Base-by-base conservation (phyloP, 2,888 invertebrate species). In the Aquatica leii region DNA sequence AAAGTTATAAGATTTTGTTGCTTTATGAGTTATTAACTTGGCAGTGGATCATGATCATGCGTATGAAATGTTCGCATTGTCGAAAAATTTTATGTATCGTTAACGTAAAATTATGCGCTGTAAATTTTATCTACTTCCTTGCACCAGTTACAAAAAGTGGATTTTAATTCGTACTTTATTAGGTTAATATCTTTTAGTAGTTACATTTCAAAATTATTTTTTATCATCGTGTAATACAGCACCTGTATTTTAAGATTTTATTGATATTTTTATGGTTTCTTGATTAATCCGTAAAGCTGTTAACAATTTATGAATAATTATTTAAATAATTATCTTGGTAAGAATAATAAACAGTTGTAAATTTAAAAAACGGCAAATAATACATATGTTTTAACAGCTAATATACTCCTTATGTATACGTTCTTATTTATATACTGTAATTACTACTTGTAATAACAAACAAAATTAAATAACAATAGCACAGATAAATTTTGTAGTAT, bases 51-150 rank as follows among this genome's bases (percentile, higher is more conserved):
- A 43, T 4, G 17, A 48, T 43, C 59, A 55, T 59, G 56, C 59
- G 62, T 65, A 49, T 65, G 60, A 61, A 61, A 60, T 58, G 34
- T 57, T 60, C 56, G 52, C 37, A 56, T 52, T 35, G 21, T 17
- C 17, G 20, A 57, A 62, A 62, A 60, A 40, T 61, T 68, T 66
- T 61, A 61, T 66, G 57, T 65, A 59, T 63, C 69, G 60, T 68
- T 68, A 68, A 63, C 35, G 59, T 53, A 50, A 61, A 66, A 69
- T 66, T 66, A 69, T 66, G 65, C 53, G 62, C 59, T 59, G 57
- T 65, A 66, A 62, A 66, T 61, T 64, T 65, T 55, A 51, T 55
- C 17, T 50, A 59, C 62, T 69, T 66, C 66, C 65, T 65, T 65
- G 65, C 65, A 65, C 58, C 68, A 58, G 65, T 53, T 66, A 48